Base-by-base conservation (phyloP, 2,113 vertebrate genomes). In the Alces alces region DNA sequence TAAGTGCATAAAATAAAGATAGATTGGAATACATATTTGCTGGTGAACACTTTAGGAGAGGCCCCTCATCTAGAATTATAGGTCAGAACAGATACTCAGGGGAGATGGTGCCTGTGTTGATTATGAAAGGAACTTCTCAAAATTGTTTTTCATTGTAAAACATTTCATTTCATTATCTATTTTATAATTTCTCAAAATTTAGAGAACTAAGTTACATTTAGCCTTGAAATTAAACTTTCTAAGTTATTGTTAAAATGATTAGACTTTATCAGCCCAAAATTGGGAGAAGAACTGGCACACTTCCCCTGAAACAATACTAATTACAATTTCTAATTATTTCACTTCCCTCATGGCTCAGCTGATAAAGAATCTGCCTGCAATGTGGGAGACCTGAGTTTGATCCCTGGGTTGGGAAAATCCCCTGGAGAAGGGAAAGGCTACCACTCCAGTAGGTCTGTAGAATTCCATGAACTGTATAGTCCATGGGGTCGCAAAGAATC, bases 141-240 rank as follows among this genome's bases (percentile, higher is more conserved):
- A 83, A 86, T 39, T 57, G 3, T 54, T 87, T 87, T 84, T 47
- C 7, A 58, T 10, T 78, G 1, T 43, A 94, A 70, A 61, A n/a
- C 52, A 54, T 6, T 54, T 54, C 15, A 54, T 54, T 54, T 54
- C 5, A 17, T 19, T 54, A 54, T 54, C 0, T 57, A 2, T 47
- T 57, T 89, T 70, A 13, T 30, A 17, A 78, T 96, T 58, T 92
- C 10, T 85, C 17, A 80, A 47, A 36, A 88, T 91, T 66, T n/a
- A 80, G 16, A 3, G n/a, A 93, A 47, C 10, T 36, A 82, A 39
- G 0, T 2, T 60, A 66, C 3, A 92, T 70, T 52, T 86, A 86
- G 64, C 7, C 12, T 97, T 89, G 19, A 91, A 66, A 76, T 87
- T 95, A 12, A 89, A 36, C 95, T 92, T 97, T 89, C 30, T 86